A percentile compares a stretch with the other conserved stretches of the same genome.
Conservation (phyloP, 2,113 vertebrate genomes). For the Geothlypis trichas region DNA sequence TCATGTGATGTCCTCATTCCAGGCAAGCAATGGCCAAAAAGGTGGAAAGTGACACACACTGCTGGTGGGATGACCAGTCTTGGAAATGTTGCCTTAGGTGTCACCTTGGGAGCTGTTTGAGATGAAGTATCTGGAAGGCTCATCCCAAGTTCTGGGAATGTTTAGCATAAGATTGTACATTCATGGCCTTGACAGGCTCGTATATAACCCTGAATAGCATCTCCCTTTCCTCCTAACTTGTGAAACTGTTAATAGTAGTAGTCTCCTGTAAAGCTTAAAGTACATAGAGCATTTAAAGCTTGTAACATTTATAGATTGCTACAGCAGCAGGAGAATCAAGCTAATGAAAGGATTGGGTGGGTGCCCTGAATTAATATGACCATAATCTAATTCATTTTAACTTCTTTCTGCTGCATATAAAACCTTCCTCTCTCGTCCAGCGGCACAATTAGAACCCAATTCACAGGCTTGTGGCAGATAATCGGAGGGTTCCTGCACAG, state of each 20-base stretch:
- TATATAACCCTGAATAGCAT: constrained; percentile 8
- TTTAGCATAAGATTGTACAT: neutral
- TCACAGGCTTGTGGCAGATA: neutral
- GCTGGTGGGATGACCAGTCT: neutral
- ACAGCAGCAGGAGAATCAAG: constrained; percentile 41
- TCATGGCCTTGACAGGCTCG: neutral
- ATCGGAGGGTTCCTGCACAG: neutral
- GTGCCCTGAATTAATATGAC: constrained; percentile 52
- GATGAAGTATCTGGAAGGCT: neutral
- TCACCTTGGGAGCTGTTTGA: neutral
- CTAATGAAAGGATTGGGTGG: constrained; percentile 65
- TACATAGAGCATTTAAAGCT: constrained; percentile 36
- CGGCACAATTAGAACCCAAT: neutral
- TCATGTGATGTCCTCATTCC: neutral
- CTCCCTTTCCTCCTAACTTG: neutral
- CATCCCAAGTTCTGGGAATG: constrained; percentile 31
- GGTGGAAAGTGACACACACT: neutral
- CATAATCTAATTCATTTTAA: constrained; percentile 60
- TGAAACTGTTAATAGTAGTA: constrained; percentile 25
- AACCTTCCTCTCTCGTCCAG: neutral
- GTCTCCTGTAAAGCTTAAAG: constrained; percentile 25
- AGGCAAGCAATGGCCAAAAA: neutral
- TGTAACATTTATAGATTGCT: constrained; percentile 54
- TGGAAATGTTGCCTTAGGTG: neutral
- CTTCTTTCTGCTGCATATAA: constrained; percentile 10